Conservation (phyloP, 2,113 vertebrate species). For the Microtus richardsoni region DNA sequence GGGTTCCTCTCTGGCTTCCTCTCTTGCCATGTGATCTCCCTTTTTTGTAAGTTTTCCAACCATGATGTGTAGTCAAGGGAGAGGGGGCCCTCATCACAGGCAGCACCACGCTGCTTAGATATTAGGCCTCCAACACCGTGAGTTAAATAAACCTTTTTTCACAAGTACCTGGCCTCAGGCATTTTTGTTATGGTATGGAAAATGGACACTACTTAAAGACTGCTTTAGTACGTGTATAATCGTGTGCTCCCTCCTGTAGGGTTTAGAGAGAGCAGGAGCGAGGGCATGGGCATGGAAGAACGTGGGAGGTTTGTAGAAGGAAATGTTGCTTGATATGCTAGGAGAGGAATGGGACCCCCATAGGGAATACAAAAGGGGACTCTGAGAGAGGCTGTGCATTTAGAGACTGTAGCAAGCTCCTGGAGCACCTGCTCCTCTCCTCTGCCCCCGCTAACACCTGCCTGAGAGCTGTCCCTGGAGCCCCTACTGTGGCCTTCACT, state of each 20-base stretch:
- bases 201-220: not conserved
- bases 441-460: not conserved
- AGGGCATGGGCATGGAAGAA: not conserved
- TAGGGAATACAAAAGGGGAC: not conserved
- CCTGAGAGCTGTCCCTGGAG: not conserved
- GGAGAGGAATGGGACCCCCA: not conserved
- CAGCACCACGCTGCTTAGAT: not conserved
- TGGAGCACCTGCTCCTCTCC: not conserved
- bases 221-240: not conserved
- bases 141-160: not conserved
- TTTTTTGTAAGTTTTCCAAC: not conserved
- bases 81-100: not conserved
- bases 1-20: not conserved
- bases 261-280: not conserved
- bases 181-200: not conserved
- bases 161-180: not conserved
- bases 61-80: not conserved
- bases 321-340: not conserved
- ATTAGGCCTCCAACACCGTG: not conserved
- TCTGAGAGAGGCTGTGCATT: not conserved
- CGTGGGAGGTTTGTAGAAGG: not conserved
- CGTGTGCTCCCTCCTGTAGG: not conserved
- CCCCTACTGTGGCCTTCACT: not conserved
- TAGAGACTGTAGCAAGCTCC: not conserved
- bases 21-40: not conserved